Evolutionary conservation across 2,888 invertebrate species (phyloP), one percentile per base, ranked within the genome.

Genomic region (Emmelina monodactyla): DNA sequence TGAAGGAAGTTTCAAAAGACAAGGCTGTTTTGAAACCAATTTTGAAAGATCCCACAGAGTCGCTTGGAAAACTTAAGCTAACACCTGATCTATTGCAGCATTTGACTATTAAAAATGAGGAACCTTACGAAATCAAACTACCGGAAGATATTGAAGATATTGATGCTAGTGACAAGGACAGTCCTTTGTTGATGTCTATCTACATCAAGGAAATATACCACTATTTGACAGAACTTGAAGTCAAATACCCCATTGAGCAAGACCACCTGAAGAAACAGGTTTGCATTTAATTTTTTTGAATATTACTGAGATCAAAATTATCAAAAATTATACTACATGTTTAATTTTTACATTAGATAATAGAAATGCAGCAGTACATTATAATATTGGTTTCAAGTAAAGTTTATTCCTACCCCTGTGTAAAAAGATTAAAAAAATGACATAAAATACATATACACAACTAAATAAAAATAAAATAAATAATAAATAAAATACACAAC

Each of bases 151-250:
- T 88, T 42, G 86, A 87, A 49, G 87, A 92, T 50, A 91, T 94
- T 58, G 94, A 94, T 55, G 82, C 82, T 11, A 84, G 84, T 32
- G 91, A 92, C 55, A 81, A 73, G 28, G 82, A 85, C 30, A 92
- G 92, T 63, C 89, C 92, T 2, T 81, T 90, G 47, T 82, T 94
- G 48, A 89, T 93, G 57, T 85, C 90, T 11, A 88, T 89, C 47
- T 97, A 96, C 62, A 89, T 91, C 19, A 89, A 91, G 44, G 95
- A 97, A 51, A 97, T 97, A 57, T 95, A 94, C 58, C 73, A 79
- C 12, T 94, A 97, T 69, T 82, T 97, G 55, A 85, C 85, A 43
- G 69, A 83, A 32, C 64, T 95, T 40, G 97, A 97, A 81, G 60
- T 62, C 12, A 80, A 85, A 45, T 88, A 85, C 62, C 79, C 85